Evolutionary conservation across 2,797 vertebrate genomes (phyloP).

Genomic region (Pangasius krempfi): DNA sequence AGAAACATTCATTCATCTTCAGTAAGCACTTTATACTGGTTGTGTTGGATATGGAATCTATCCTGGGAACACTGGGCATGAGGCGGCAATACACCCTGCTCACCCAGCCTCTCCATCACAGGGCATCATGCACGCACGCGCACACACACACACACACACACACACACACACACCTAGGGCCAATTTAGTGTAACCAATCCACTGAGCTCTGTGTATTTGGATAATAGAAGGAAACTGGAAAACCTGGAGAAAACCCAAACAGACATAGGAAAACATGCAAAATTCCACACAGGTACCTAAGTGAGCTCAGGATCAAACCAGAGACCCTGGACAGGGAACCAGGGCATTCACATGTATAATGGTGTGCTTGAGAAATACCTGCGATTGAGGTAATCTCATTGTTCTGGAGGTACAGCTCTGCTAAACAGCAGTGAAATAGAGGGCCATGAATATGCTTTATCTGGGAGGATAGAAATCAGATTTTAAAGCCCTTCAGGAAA

Average conservation of each 20-base stretch:
- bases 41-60: background rate
- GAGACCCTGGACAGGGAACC: no score
- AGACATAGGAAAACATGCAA: background rate
- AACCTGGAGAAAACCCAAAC: background rate
- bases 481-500: conserved; percentile 9
- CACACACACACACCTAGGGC: background rate
- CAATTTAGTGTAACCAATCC: background rate
- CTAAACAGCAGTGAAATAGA: conserved; percentile 74
- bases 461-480: conserved; percentile 17
- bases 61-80: background rate
- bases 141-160: no score
- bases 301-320: background rate
- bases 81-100: background rate
- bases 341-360: no score
- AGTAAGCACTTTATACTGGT: background rate
- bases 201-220: background rate
- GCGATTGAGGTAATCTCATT: conserved; percentile 78
- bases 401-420: conserved; percentile 81
- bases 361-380: conserved; percentile 67
- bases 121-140: background rate
- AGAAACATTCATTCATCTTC: background rate
- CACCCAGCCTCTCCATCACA: background rate
- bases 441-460: background rate
- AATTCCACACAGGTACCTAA: no score
- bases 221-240: background rate